Evolutionary conservation across 2,888 invertebrate genomes (phyloP).

Genomic region (Choreutis nemorana): DNA sequence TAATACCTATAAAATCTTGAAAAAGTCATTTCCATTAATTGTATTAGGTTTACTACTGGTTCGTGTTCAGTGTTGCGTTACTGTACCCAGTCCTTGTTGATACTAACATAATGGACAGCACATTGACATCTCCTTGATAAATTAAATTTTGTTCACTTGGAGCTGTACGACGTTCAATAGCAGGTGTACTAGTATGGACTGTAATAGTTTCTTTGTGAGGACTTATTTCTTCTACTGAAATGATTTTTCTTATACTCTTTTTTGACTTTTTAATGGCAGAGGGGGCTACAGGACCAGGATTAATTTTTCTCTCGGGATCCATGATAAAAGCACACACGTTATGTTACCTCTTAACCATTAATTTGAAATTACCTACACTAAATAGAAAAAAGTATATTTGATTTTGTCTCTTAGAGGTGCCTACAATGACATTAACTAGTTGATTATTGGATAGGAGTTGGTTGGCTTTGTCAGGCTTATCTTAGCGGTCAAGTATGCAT

Average conservation of each 20-base stretch:
- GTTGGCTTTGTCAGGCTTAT: too few species aligned
- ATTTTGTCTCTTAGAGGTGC: too few species aligned
- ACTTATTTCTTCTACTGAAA: too few species aligned
- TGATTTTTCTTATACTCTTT: too few species aligned
- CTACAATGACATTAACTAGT: too few species aligned
- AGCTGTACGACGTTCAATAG: conserved; percentile 29
- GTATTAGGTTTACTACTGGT: too few species aligned
- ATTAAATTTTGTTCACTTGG: conserved; percentile 39
- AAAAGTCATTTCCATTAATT: too few species aligned
- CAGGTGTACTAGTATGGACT: conserved; percentile 41
- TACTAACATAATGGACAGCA: conserved; percentile 47
- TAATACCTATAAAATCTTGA: too few species aligned
- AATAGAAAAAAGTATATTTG: not conserved
- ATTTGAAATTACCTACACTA: not conserved
- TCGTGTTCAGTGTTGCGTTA: too few species aligned
- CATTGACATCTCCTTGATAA: conserved; percentile 44
- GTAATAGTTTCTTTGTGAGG: conserved; percentile 38
- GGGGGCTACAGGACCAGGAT: conserved; percentile 39
- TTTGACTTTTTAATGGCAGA: conserved; percentile 26
- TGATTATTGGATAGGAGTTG: too few species aligned
- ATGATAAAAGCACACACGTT: conserved; percentile 14
- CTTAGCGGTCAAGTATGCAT: too few species aligned
- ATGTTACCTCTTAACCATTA: conserved; percentile 1
- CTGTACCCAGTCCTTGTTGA: too few species aligned
- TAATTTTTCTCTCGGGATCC: conserved; percentile 38